Base-by-base conservation (phyloP, 2,888 invertebrate species). In the Xestoiulus laeticollis region DNA sequence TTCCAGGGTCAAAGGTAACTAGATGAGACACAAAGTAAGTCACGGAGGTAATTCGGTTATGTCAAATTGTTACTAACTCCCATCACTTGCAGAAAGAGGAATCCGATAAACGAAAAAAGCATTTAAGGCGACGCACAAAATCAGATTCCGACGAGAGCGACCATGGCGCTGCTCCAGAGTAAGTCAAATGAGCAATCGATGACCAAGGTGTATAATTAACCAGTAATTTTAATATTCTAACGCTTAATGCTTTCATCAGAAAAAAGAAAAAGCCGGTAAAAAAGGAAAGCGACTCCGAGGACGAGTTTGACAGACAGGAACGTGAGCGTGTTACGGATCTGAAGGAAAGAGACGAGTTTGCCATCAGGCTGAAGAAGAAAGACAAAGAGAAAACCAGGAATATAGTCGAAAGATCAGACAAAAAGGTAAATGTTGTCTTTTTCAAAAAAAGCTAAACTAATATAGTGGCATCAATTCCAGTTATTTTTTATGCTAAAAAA, bases 301-400 rank as follows among this genome's bases (percentile, higher is more conserved):
- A 96, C 90, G 96, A 96, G 91, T 95, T 91, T 88, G 92, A 93
- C 87, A 90, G 90, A 83, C 90, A 94, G 89, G 97, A 98, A 92
- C 95, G 96, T 90, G 94, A 94, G 87, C 94, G 98, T n/a, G 93
- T 94, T 87, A 94, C 94, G 90, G 99, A 99, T 93, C 92, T 98
- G 83, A 95, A 95, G 91, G 98, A 98, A 92, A 94, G 99, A 90
- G 99, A 99, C 93, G 98, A 97, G 91, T 98, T 99, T 93, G 95
- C 98, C 0, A 95, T 95, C 90, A 94, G 99, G 88, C 93, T 99
- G 0, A 96, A 96, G 91, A 94, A 96, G 90, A 96, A 96, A 90
- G 99, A 99, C 94, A 96, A 97, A 92, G 95, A 95, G 16, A 96
- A 95, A 91, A 96, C 96, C 0, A 94, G 97, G 88, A 97, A 97